Evolutionary conservation across 2,797 vertebrate species (phyloP).

Genomic region (Mionectes olivaceus): DNA sequence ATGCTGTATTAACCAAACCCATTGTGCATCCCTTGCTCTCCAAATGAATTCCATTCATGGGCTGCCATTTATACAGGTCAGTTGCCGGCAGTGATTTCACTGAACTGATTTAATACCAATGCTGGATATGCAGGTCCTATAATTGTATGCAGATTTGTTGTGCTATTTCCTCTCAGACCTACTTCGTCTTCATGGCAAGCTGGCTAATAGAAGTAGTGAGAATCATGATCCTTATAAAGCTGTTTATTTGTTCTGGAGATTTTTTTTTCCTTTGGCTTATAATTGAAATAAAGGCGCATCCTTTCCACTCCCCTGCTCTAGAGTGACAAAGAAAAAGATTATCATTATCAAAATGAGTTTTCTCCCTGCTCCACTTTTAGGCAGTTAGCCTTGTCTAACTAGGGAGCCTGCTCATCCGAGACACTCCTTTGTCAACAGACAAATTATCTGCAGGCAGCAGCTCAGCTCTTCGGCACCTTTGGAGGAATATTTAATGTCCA

Average conservation of each 20-base stretch:
- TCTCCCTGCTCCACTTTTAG: neutral
- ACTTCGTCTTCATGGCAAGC: neutral
- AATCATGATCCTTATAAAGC: neutral
- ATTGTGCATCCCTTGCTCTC: neutral
- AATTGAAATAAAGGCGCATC: neutral
- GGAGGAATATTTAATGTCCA: neutral
- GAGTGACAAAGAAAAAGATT: neutral
- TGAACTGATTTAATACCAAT: neutral
- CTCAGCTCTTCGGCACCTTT: neutral
- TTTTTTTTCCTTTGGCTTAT: neutral
- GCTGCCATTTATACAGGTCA: neutral
- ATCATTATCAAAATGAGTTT: neutral
- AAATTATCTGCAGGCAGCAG: neutral
- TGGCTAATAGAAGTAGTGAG: neutral
- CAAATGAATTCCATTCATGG: fast-evolving
- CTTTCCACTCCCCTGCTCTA: neutral
- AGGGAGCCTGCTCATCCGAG: neutral
- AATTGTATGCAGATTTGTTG: neutral
- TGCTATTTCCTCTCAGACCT: neutral
- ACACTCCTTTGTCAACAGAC: neutral
- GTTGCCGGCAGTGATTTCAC: fast-evolving
- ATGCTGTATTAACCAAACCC: neutral
- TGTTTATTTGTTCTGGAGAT: neutral
- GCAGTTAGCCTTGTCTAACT: neutral
- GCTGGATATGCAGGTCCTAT: neutral